These are phyloP conservation scores for Trichogramma evanescens DNA, from an alignment of 2,888 invertebrate genomes.

Conservation along the genomic window DNA sequence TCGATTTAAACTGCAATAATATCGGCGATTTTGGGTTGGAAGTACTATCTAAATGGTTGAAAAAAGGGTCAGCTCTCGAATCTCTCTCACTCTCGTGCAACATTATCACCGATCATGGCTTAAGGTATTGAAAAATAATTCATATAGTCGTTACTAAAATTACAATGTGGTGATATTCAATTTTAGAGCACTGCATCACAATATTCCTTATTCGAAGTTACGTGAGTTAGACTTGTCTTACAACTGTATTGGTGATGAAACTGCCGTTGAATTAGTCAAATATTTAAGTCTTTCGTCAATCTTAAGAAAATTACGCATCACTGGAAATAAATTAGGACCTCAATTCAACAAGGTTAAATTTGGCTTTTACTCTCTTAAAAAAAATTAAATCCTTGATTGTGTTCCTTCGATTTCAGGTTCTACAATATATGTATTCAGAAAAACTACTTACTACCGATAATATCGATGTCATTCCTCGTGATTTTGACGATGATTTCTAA, in stretches of 20 bases:
- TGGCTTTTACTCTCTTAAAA: no score
- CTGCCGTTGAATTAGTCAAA: slow-evolving; percentile 52
- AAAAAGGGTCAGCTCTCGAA: slow-evolving; percentile 49
- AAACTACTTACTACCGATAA: no score
- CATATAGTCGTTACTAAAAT: background rate
- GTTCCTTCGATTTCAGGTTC: no score
- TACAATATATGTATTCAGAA: no score
- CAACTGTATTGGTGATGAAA: slow-evolving; percentile 53
- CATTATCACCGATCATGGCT: slow-evolving; percentile 53
- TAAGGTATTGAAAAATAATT: slow-evolving; percentile 37
- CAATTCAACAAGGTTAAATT: background rate
- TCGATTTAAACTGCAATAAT: slow-evolving; percentile 57
- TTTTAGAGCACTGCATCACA: slow-evolving; percentile 50
- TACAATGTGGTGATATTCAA: background rate
- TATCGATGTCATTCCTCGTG: no score
- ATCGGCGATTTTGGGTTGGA: slow-evolving; percentile 57
- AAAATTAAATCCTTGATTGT: no score
- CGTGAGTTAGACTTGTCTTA: slow-evolving; percentile 53
- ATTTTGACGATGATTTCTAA: no score
- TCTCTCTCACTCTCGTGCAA: slow-evolving; percentile 55
- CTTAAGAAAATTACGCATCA: slow-evolving; percentile 44
- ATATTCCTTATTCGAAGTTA: slow-evolving; percentile 55
- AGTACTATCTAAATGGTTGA: slow-evolving; percentile 52
- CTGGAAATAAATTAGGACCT: slow-evolving; percentile 46
- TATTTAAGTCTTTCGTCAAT: slow-evolving; percentile 53